Conservation (phyloP, 1,140 invertebrate genomes). For the Tribolium madens region DNA sequence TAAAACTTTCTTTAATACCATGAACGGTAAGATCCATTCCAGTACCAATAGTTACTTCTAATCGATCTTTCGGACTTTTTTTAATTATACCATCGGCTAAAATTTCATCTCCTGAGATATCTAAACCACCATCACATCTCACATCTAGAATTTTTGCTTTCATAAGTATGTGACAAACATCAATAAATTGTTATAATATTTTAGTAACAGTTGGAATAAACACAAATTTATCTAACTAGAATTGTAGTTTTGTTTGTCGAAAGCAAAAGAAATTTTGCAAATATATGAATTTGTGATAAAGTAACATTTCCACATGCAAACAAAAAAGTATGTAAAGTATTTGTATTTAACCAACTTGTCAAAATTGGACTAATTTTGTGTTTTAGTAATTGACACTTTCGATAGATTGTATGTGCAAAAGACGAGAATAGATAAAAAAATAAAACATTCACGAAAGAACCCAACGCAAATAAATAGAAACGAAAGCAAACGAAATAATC, state of each 20-base stretch:
- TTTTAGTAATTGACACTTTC: background rate
- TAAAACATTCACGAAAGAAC: background rate
- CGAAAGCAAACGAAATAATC: background rate
- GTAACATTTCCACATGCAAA: constrained; percentile 41
- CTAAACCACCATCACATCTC: constrained; percentile 63
- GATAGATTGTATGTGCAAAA: background rate
- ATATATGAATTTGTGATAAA: constrained; percentile 36
- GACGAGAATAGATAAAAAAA: background rate
- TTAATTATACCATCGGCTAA: constrained; percentile 87
- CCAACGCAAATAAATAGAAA: background rate
- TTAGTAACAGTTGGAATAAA: constrained; percentile 45
- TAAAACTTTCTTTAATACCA: constrained; percentile 67
- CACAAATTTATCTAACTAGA: constrained; percentile 43
- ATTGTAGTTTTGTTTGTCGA: constrained; percentile 5
- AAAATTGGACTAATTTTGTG: background rate
- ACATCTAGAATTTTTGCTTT: constrained; percentile 60
- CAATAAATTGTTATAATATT: background rate
- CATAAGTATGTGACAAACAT: background rate
- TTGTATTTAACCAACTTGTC: constrained; percentile 1
- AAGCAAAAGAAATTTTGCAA: constrained; percentile 37
- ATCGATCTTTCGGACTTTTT: constrained; percentile 85
- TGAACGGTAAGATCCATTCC: constrained; percentile 93
- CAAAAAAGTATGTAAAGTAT: constrained; percentile 17
- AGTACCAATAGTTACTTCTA: constrained; percentile 90
- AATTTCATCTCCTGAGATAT: constrained; percentile 79